Evolutionary conservation across 2,888 invertebrate genomes (phyloP), one percentile per base, ranked within the genome.

Genomic region (Eilema depressum): DNA sequence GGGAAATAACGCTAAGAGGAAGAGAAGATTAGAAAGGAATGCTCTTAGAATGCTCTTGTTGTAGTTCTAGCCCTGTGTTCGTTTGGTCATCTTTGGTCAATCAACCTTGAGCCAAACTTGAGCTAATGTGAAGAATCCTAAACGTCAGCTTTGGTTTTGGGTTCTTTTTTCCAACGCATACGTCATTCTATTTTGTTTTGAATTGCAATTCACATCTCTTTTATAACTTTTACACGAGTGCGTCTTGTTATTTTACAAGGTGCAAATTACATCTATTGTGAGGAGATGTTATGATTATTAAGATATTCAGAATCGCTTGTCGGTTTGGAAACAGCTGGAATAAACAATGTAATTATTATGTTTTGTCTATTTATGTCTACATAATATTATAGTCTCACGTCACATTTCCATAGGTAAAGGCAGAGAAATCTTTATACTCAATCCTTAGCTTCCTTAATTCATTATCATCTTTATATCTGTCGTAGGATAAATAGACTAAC

Each of bases 261-360:
- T 53, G 53, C 53, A 53, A 10, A 53, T 53, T n/a, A 53, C 53
- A n/a, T 8, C 53, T n/a, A 53, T 53, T 53, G 53, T n/a, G 5
- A 47, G 17, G 7, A 7, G n/a, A 53, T 53, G n/a, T 53, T 53
- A n/a, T 53, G 8, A 53, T 53, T n/a, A 53, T 53, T 53, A 53
- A n/a, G n/a, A 53, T 53, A n/a, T 53, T 53, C 53, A 53, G n/a
- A 53, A 53, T 53, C 53, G n/a, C n/a, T 53, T 53, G 53, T 53
- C 20, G 53, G 8, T 53, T 53, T 10, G n/a, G 53, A 53, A n/a
- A 53, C n/a, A 53, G 53, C 20, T 53, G 53, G 10, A 53, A 53
- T 20, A 53, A n/a, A n/a, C 53, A 53, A 53, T 53, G n/a, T 53
- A 53, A 53, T n/a, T 53, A 53, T 53, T n/a, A 53, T 53, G 53